Conservation (phyloP, 1,140 invertebrate genomes). For the fruit fly (Drosophila melanogaster) region Release_6_plus_ISO1_MT NT_033777.3:18289001-18289500, state of each 20-base stretch:
- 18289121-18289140: slow-evolving; percentile 51
- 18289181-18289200: slow-evolving; percentile 1
- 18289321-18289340: slow-evolving; percentile 9
- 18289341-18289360: slow-evolving; percentile 21
- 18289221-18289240: slow-evolving; percentile 32
- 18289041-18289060: slow-evolving; percentile 30
- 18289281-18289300: slow-evolving; percentile 14
- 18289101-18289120: slow-evolving; percentile 60
- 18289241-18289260: slow-evolving; percentile 30
- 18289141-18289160: slow-evolving; percentile 44
- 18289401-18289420: slow-evolving; percentile 40
- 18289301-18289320: slow-evolving; percentile 34
- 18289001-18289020: neutral
- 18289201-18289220: slow-evolving; percentile 22
- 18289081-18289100: slow-evolving; percentile 64
- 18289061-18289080: slow-evolving; percentile 62
- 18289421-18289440: slow-evolving; percentile 29
- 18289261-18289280: slow-evolving; percentile 30
- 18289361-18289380: slow-evolving; percentile 29
- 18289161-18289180: slow-evolving; percentile 52
- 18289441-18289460: slow-evolving; percentile 51
- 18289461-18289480: slow-evolving; percentile 50
- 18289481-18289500: slow-evolving; percentile 71
- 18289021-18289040: slow-evolving; percentile 35
- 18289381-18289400: slow-evolving; percentile 22